Evolutionary conservation across 2,888 invertebrate species (phyloP), one percentile per base, ranked within the genome.

Genomic region (Synergus umbraculus): DNA sequence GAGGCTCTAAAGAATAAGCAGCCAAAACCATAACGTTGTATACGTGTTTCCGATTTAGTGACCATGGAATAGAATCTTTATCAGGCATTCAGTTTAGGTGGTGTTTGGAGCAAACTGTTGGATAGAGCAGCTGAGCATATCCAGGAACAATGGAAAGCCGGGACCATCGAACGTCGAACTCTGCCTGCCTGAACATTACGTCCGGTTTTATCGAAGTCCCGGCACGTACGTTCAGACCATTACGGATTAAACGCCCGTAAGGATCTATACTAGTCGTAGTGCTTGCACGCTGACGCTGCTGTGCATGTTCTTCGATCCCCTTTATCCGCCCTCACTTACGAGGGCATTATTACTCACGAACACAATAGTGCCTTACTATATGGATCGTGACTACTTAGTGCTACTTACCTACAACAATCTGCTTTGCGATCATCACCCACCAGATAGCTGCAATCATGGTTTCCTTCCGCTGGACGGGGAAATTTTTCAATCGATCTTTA

Each of bases 181-280:
- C 60, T 79, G 60, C 54, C 37, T 37, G 29, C 22, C 22, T 29
- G 58, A 76, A 63, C 77, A 64, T 79, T 37, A 69, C 67, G 12
- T 65, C 29, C 73, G 73, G 83, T 81, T 85, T 84, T 85, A 86
- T 86, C 78, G 84, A 78, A 86, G 82, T 85, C 86, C 64, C 66
- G 76, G 82, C 87, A 87, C 87, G 87, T 87, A 86, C 83, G 83
- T 80, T 83, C 82, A 78, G 81, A 81, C 86, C 85, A 85, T 86
- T 86, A 86, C 84, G 85, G 86, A 87, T 87, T 87, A 87, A 87
- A 87, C 85, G 85, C 83, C 86, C 84, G 85, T 87, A 86, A 86
- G 83, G 84, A 85, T 84, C 49, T 54, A 46, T 69, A 49, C 69
- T 49, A 12, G 67, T 69, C 67, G 46, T 46, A 60, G 22, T 69